A percentile compares a stretch with the other conserved stretches of the same genome.
Conservation (phyloP, 2,797 vertebrate genomes). For the Malacoctenus gilli region DNA sequence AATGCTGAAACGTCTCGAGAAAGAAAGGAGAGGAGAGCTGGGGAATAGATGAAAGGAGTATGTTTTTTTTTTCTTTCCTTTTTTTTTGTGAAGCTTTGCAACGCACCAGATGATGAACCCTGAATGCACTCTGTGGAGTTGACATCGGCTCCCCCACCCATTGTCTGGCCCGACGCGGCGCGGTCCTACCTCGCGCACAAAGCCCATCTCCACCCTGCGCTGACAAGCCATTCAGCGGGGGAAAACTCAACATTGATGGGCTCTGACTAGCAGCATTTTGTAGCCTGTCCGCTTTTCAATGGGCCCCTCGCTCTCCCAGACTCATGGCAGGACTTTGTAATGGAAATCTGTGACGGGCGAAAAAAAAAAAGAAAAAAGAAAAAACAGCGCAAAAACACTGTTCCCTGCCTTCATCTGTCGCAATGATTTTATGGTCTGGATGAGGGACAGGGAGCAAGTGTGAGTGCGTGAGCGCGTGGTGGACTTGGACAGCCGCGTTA, state of each 20-base stretch:
- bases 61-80: conserved; percentile 9
- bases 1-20: conserved; percentile 50
- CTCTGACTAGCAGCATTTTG: conserved; percentile 75
- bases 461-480: conserved; percentile 44
- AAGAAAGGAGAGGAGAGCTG: conserved; percentile 39
- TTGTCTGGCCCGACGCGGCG: conserved; percentile 67
- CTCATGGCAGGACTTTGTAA: conserved; percentile 78
- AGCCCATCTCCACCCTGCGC: conserved; percentile 68
- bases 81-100: conserved; percentile 52
- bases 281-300: conserved; percentile 73
- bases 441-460: conserved; percentile 55
- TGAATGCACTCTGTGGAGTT: conserved; percentile 68
- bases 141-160: conserved; percentile 64
- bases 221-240: conserved; percentile 69
- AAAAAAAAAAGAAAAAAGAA: too few relatives aligned
- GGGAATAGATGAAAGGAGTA: conserved; percentile 61
- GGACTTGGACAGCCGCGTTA: conserved; percentile 11
- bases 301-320: conserved; percentile 65
- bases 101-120: conserved; percentile 70
- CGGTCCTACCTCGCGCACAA: conserved; percentile 62
- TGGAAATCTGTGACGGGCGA: conserved; percentile 78
- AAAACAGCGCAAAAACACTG: conserved; percentile 76
- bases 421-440: conserved; percentile 72
- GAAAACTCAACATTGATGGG: conserved; percentile 70
- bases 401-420: conserved; percentile 77